Conservation (phyloP, 2,113 vertebrate genomes). For the Gallinago media region DNA sequence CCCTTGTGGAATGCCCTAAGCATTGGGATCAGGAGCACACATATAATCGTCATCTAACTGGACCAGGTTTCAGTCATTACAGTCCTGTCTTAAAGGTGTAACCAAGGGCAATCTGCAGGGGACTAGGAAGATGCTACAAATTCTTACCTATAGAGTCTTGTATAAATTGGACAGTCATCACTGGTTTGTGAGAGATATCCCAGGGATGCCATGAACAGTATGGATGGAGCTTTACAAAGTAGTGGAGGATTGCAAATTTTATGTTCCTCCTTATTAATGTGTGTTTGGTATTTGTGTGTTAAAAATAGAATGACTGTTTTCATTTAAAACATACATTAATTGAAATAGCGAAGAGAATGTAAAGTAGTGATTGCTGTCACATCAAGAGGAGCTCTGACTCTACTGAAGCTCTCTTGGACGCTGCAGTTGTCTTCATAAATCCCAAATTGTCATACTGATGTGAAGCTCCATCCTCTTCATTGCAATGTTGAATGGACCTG, state of each 20-base stretch:
- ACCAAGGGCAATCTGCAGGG: not conserved
- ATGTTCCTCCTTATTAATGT: not conserved
- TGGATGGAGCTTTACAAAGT: not conserved
- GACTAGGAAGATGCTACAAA: not conserved
- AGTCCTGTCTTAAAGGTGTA: not conserved
- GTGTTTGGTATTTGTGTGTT: not conserved
- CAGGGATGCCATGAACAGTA: not conserved
- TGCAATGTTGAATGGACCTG: not conserved
- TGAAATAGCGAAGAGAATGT: not conserved
- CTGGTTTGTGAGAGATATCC: not conserved
- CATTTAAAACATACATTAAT: not conserved
- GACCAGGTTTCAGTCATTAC: not conserved
- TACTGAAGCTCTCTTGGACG: not conserved
- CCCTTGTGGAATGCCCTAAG: not conserved
- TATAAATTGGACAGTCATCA: not conserved
- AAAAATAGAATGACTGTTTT: not conserved
- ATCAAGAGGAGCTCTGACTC: not conserved
- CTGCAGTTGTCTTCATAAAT: not conserved
- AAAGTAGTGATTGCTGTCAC: not conserved
- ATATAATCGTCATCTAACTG: not conserved
- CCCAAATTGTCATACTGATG: accelerated
- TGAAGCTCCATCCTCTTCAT: accelerated
- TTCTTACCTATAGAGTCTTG: not conserved
- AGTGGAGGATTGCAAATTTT: not conserved
- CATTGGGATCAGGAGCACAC: accelerated